Base-by-base conservation (phyloP, 2,797 vertebrate genomes). In the Oreochromis grahami region DNA sequence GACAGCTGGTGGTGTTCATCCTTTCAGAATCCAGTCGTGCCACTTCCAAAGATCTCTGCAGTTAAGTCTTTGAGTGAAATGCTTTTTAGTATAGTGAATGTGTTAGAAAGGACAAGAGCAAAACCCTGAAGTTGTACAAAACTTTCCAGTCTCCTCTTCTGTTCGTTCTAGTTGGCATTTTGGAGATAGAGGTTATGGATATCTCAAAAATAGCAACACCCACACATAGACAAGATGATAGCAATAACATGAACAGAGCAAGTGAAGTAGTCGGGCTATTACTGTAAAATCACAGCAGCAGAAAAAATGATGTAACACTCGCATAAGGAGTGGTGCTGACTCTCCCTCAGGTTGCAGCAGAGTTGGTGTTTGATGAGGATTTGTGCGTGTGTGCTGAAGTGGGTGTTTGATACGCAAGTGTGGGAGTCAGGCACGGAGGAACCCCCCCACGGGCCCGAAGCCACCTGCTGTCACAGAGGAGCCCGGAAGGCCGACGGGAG, bases 401-500 rank as follows among this genome's bases (percentile, higher is more conserved):
- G 43, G 68, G 43, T 50, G 17, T 53, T 12, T 43, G 58, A 51
- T 65, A 76, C 41, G 9, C 70, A 50, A 48, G 68, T 32, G 68
- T 32, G 68, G 43, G 41, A 13, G 45, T 24, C 52, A 32, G 26
- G 51, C 58, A 29, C 17, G 26, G 72, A 81, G 45, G 63, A 8
- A 5, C 19, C 58, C 17, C 13, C 82, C 76, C 7, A 8, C 1
- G 7, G 82, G 13, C 52, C 32, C 3, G 41, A 41, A 84, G 87
- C 81, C 83, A 80, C 91, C 89, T 88, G 87, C 81, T 84, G 88
- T 80, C 83, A 32, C 51, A 1, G 65, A 72, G 76, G 55, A 72
- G 72, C 60, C 79, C 19, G 10, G 68, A 63, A 45, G 80, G 60
- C 70, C 3, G 10, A 36, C 8, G 80, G 84, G 87, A 83, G 83